Conservation (phyloP, 2,888 invertebrate genomes). For the Plebejus anna region DNA sequence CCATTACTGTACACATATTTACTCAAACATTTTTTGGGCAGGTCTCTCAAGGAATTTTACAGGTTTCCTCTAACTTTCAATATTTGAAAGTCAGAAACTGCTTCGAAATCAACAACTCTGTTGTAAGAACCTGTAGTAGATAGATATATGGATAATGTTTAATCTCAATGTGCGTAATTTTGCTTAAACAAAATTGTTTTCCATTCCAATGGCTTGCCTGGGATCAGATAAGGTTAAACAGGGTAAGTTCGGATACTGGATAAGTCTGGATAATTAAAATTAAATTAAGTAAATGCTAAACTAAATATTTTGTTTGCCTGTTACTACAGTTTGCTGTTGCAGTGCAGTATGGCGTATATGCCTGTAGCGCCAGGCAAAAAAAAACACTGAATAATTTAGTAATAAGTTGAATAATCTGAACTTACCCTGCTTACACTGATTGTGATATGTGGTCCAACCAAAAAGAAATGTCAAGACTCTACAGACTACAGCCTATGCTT, state of each 20-base stretch:
- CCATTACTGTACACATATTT: not conserved
- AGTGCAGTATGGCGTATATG: too few species aligned
- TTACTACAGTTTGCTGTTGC: too few species aligned
- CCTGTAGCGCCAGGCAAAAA: too few species aligned
- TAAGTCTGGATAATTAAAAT: too few species aligned
- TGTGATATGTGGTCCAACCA: not conserved
- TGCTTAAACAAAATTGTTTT: not conserved
- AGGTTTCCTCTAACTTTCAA: constrained; percentile 8
- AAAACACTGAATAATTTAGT: too few species aligned
- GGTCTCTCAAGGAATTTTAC: constrained; percentile 24
- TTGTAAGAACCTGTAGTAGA: constrained; percentile 20
- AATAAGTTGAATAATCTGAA: too few species aligned
- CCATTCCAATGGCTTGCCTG: too few species aligned
- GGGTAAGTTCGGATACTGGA: too few species aligned
- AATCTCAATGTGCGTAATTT: not conserved
- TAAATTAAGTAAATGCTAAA: too few species aligned
- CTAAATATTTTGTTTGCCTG: too few species aligned
- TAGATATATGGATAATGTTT: not conserved
- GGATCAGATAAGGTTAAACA: too few species aligned
- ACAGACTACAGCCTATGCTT: not conserved
- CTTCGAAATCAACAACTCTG: constrained; percentile 1
- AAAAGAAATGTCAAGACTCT: not conserved
- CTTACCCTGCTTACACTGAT: too few species aligned
- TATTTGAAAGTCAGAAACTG: constrained; percentile 17
- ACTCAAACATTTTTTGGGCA: constrained; percentile 7